Conservation (phyloP, 2,113 vertebrate species). For the Chamaetylas fuelleborni region DNA sequence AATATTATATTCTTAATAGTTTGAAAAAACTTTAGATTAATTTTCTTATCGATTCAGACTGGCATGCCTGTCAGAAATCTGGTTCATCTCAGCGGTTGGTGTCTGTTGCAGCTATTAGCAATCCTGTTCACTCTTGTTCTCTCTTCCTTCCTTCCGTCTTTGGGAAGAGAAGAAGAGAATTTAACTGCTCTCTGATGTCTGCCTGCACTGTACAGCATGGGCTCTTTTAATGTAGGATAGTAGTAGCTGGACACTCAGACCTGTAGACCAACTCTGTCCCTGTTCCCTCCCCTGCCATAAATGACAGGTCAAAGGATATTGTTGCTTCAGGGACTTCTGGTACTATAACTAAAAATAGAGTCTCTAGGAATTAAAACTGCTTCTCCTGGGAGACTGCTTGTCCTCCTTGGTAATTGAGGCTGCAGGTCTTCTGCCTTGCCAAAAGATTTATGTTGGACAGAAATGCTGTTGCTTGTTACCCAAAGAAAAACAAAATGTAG, state of each 20-base stretch:
- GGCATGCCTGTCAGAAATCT: neutral
- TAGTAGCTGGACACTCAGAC: neutral
- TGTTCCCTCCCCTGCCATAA: neutral
- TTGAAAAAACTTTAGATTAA: neutral
- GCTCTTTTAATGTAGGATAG: neutral
- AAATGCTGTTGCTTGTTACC: neutral
- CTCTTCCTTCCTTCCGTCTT: neutral
- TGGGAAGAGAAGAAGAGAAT: neutral
- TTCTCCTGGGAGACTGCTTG: slow-evolving; percentile 21
- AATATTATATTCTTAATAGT: neutral
- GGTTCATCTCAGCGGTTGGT: neutral
- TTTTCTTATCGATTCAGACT: neutral
- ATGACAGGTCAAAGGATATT: slow-evolving; percentile 57
- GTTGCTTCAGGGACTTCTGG: slow-evolving; percentile 41
- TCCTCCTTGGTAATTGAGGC: slow-evolving; percentile 3
- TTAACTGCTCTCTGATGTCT: neutral
- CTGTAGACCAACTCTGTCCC: neutral
- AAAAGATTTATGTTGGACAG: neutral
- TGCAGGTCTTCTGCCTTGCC: slow-evolving; percentile 5
- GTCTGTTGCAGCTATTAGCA: neutral
- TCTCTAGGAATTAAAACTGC: slow-evolving; percentile 45
- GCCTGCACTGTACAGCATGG: neutral
- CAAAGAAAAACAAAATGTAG: neutral
- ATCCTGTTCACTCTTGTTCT: neutral
- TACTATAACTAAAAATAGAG: slow-evolving; percentile 53